Evolutionary conservation across 2,113 vertebrate species (phyloP), one percentile per base, ranked within the genome.

Genomic region (Mirounga angustirostris): DNA sequence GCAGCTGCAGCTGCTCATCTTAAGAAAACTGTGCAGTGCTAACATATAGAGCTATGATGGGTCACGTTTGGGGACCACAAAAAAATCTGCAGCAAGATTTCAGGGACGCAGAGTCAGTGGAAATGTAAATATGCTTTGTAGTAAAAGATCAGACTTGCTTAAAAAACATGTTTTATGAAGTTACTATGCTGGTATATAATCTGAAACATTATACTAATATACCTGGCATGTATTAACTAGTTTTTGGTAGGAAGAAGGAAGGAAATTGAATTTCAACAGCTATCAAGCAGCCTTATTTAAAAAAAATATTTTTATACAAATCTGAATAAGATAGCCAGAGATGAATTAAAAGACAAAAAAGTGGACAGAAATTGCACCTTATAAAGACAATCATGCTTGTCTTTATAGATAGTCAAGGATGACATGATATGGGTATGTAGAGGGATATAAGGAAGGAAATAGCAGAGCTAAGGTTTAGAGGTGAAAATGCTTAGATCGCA

Each of bases 111-210:
- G 56, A 15, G 33, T 63, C 33, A 90, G 33, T 46, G n/a, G 40
- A 97, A 95, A 96, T 94, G 21, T 50, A 93, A 97, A 59, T 91
- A 74, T 71, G 5, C 14, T 50, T 82, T 86, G 43, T n/a, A 79
- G 46, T 78, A 79, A 95, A 73, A 91, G 7, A 94, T 36, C 7
- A 86, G 33, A 30, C 14, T 58, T 59, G 26, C 30, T 96, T 91
- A 19, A 36, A 85, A 91, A 81, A 4, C 36, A 50, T 71, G 10
- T 78, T 78, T 95, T 33, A 81, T 94, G 33, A 81, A 69, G 24
- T 26, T 50, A 74, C 30, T 5, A 54, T 33, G 24, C 52, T 80
- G 18, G 58, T 63, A 52, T 73, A 26, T 92, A 91, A 95, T 18
- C 4, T 12, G 71, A 87, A 92, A 94, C 79, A 74, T 95, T 24